Conservation (phyloP, 2,888 invertebrate species). For the Toxonevra muliebris region DNA sequence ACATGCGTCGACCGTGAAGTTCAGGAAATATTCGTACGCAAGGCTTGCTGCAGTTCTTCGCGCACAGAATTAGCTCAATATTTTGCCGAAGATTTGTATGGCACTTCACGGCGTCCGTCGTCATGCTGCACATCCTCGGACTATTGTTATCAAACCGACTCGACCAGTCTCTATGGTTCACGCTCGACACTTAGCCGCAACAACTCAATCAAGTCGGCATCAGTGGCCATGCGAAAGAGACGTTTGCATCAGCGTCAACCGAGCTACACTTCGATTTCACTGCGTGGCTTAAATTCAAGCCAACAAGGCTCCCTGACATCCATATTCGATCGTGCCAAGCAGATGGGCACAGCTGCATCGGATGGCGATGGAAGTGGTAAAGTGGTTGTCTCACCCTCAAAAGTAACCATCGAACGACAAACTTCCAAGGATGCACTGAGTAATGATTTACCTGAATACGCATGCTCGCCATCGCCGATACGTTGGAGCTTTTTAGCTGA, state of each 20-base stretch:
- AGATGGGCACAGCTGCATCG: slow-evolving; percentile 41
- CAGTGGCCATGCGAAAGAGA: slow-evolving; percentile 57
- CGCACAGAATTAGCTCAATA: slow-evolving; percentile 64
- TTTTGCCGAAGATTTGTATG: slow-evolving; percentile 63
- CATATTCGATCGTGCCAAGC: slow-evolving; percentile 61
- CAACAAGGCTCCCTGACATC: slow-evolving; percentile 62
- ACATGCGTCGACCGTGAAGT: slow-evolving; percentile 61
- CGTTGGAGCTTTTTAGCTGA: slow-evolving; percentile 65
- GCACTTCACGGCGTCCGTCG: slow-evolving; percentile 58
- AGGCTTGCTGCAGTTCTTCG: slow-evolving; percentile 57
- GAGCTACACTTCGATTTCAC: slow-evolving; percentile 62
- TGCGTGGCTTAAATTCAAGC: slow-evolving; percentile 58
- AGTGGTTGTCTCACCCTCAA: slow-evolving; percentile 51
- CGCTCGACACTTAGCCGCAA: slow-evolving; percentile 63
- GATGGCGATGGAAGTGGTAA: slow-evolving; percentile 44
- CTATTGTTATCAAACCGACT: slow-evolving; percentile 64
- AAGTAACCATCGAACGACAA: slow-evolving; percentile 60
- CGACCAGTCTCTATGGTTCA: slow-evolving; percentile 64
- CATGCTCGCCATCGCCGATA: slow-evolving; percentile 64
- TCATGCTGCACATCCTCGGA: slow-evolving; percentile 65
- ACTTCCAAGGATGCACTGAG: slow-evolving; percentile 59
- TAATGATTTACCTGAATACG: slow-evolving; percentile 63
- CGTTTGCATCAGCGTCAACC: slow-evolving; percentile 60
- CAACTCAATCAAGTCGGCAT: slow-evolving; percentile 63
- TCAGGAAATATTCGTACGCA: slow-evolving; percentile 62